Evolutionary conservation across 1,140 invertebrate species (phyloP).

Genomic region (Atta colombica): DNA sequence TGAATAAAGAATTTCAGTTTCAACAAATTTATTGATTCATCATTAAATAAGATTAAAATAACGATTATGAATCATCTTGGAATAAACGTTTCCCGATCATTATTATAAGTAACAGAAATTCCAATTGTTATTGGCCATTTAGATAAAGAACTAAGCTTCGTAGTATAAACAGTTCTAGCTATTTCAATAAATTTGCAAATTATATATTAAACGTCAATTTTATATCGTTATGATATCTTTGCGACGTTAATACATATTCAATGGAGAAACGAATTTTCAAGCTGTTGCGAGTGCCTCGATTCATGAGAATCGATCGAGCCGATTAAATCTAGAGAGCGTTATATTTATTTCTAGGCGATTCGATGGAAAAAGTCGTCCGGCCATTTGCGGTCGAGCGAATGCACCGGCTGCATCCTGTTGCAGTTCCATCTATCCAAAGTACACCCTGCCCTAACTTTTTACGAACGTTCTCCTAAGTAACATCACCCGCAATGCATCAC

Average conservation of each 20-base stretch:
- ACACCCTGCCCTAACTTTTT: conserved; percentile 53
- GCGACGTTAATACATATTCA: not conserved
- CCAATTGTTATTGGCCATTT: not conserved
- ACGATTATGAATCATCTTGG: not conserved
- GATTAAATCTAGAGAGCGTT: conserved; percentile 74
- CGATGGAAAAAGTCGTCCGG: conserved; percentile 71
- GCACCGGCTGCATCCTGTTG: conserved; percentile 73
- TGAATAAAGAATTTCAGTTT: too few species aligned
- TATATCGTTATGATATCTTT: not conserved
- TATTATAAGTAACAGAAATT: not conserved
- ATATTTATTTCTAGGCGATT: conserved; percentile 78
- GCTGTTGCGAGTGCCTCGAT: not conserved
- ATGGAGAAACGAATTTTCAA: conserved; percentile 35
- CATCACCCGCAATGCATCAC: conserved; percentile 24
- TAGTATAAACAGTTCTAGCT: conserved; percentile 18
- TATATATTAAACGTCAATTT: not conserved
- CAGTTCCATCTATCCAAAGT: conserved; percentile 39
- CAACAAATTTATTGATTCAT: too few species aligned
- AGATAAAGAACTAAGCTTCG: not conserved
- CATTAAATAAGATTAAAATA: not conserved
- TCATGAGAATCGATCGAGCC: conserved; percentile 66
- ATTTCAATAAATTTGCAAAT: conserved; percentile 28
- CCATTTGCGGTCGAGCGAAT: conserved; percentile 68
- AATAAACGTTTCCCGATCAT: not conserved
- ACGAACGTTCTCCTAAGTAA: conserved; percentile 16